Evolutionary conservation across 2,888 invertebrate genomes (phyloP).

Genomic region (Chaetoderma sp.): DNA sequence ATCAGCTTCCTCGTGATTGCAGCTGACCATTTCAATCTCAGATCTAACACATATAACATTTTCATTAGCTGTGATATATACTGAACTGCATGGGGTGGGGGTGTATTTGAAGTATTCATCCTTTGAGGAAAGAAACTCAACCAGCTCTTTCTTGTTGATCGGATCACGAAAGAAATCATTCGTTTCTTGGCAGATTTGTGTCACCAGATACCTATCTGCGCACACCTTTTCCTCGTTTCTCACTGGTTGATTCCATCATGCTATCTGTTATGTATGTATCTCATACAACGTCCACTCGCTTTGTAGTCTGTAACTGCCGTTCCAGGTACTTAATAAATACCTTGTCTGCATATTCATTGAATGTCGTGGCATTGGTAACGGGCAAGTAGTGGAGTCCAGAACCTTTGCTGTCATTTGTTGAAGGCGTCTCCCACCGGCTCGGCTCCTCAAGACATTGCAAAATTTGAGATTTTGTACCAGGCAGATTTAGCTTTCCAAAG

Average conservation of each 20-base stretch:
- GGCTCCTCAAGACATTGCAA: constrained; percentile 1
- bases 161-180: constrained; percentile 19
- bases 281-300: constrained; percentile 35
- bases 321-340: constrained; percentile 27
- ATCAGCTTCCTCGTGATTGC: too few relatives aligned
- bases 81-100: too few relatives aligned
- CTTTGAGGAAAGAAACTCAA: constrained; percentile 16
- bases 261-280: constrained; percentile 32
- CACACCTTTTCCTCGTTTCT: constrained; percentile 35
- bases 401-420: constrained; percentile 17
- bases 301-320: constrained; percentile 19
- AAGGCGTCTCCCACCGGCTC: background rate
- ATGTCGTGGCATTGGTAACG: constrained; percentile 22
- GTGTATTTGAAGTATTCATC: constrained; percentile 12
- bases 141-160: constrained; percentile 23
- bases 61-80: too few relatives aligned
- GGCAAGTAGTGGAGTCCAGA: constrained; percentile 29
- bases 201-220: too few relatives aligned
- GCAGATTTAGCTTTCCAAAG: constrained; percentile 16
- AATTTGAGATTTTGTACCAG: constrained; percentile 19
- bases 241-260: constrained; percentile 32
- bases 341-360: constrained; percentile 31
- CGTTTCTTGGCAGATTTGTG: too few relatives aligned
- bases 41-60: too few relatives aligned
- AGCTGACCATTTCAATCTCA: too few relatives aligned